A percentile compares a stretch with the other conserved stretches of the same genome.
phyloP scores from a whole-genome alignment of 2,797 vertebrate species.

The Aulostomus chinensis region DNA sequence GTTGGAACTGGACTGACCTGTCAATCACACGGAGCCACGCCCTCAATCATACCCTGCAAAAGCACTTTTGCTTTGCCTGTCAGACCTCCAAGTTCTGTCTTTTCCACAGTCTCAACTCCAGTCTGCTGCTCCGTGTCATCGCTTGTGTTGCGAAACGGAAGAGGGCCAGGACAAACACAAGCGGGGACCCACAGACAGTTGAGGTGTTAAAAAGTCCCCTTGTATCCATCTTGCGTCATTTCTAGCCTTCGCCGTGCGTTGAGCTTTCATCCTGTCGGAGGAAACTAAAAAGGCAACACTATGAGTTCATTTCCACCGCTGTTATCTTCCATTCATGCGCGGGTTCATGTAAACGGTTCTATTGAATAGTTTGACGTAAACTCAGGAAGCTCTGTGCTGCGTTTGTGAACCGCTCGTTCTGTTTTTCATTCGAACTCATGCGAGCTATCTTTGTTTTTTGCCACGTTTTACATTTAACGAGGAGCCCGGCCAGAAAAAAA shows the following conservation, averaged over 20 bases:
- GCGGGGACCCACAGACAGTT: neutral
- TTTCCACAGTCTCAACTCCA: too few relatives aligned
- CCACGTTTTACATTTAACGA: too few relatives aligned
- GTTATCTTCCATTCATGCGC: constrained; percentile 17
- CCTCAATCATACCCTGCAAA: too few relatives aligned
- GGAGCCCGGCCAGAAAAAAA: too few relatives aligned
- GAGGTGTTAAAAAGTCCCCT: constrained; percentile 1
- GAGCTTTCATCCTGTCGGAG: constrained; percentile 20
- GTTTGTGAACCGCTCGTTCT: neutral
- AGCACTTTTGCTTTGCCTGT: too few relatives aligned
- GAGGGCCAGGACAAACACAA: neutral
- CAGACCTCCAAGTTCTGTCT: too few relatives aligned
- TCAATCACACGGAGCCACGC: too few relatives aligned
- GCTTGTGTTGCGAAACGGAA: constrained; percentile 20
- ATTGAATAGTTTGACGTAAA: constrained; percentile 24
- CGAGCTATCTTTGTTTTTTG: constrained; percentile 11
- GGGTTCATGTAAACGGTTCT: constrained; percentile 5
- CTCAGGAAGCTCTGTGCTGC: constrained; percentile 11
- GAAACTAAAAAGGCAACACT: constrained; percentile 41
- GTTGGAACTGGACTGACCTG: too few relatives aligned
- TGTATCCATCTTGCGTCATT: neutral
- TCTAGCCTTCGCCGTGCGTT: too few relatives aligned
- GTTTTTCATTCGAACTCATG: neutral
- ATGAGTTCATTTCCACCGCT: constrained; percentile 37
- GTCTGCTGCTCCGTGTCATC: constrained; percentile 16